Percentiles rank a stretch among this genome's conserved stretches.
Conservation (phyloP, 2,888 invertebrate species). For the Drosophila nr. fundita region DNA sequence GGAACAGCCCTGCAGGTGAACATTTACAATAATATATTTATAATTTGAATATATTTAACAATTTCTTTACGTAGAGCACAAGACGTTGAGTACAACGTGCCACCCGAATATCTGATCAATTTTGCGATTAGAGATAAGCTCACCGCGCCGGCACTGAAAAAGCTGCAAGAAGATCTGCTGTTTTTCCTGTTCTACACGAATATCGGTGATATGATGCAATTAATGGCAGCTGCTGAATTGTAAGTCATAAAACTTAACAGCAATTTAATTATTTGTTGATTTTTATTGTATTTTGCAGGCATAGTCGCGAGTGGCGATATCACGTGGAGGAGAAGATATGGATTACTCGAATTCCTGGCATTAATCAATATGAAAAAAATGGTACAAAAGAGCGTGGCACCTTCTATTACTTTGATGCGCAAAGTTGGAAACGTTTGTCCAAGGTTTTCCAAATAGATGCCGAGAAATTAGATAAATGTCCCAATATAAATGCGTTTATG, state of each 20-base stretch:
- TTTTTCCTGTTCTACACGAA: slow-evolving; percentile 99
- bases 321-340: slow-evolving; percentile 99
- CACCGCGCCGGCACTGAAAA: slow-evolving; percentile 97
- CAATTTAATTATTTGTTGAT: neutral
- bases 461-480: slow-evolving; percentile 96
- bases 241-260: slow-evolving; percentile 86
- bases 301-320: slow-evolving; percentile 99
- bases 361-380: slow-evolving; percentile 96
- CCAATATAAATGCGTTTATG: slow-evolving; percentile 85
- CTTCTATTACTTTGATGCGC: slow-evolving; percentile 99
- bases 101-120: slow-evolving; percentile 99
- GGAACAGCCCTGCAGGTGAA: slow-evolving; percentile 94
- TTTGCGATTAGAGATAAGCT: slow-evolving; percentile 97
- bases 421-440: slow-evolving; percentile 99
- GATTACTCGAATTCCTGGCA: slow-evolving; percentile 98
- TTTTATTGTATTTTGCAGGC: slow-evolving; percentile 87
- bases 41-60: neutral
- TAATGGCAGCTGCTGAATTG: slow-evolving; percentile 98
- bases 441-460: slow-evolving; percentile 99
- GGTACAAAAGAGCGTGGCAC: slow-evolving; percentile 98
- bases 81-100: slow-evolving; percentile 99
- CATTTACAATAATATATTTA: neutral
- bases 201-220: slow-evolving; percentile 98
- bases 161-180: slow-evolving; percentile 99
- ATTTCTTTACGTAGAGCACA: slow-evolving; percentile 89